These are phyloP conservation scores for Philopedon plagiatum DNA, from an alignment of 2,888 invertebrate genomes.

Conservation along the genomic window DNA sequence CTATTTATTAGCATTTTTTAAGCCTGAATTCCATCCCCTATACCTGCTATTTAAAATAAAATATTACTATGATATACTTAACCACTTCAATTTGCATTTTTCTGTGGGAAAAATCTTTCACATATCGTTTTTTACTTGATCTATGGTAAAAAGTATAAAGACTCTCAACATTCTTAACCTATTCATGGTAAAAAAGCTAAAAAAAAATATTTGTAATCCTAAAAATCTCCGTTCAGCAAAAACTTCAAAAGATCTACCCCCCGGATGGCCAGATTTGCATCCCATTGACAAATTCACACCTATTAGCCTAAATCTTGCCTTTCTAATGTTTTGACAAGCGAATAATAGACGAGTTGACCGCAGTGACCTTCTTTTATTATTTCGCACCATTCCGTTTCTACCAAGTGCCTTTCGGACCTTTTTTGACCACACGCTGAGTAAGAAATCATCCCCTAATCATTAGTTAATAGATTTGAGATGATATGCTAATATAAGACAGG, in stretches of 20 bases:
- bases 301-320: slow-evolving; percentile 23
- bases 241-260: neutral
- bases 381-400: neutral
- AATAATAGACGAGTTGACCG: slow-evolving; percentile 31
- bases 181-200: neutral
- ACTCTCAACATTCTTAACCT: too few relatives aligned
- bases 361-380: slow-evolving; percentile 14
- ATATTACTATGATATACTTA: neutral
- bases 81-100: slow-evolving; percentile 5
- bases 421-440: slow-evolving; percentile 7
- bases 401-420: slow-evolving; percentile 1
- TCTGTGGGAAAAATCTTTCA: neutral
- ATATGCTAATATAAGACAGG: slow-evolving; percentile 3
- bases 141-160: neutral
- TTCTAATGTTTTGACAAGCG: slow-evolving; percentile 26
- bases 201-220: neutral
- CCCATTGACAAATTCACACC: slow-evolving; percentile 23
- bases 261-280: slow-evolving; percentile 1
- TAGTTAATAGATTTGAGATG: slow-evolving; percentile 2
- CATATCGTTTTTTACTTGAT: neutral
- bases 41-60: neutral
- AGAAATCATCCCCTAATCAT: slow-evolving; percentile 22
- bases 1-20: too few relatives aligned
- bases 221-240: neutral
- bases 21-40: neutral